Conservation (phyloP, 2,888 invertebrate genomes). For the Trachelus stipa region DNA sequence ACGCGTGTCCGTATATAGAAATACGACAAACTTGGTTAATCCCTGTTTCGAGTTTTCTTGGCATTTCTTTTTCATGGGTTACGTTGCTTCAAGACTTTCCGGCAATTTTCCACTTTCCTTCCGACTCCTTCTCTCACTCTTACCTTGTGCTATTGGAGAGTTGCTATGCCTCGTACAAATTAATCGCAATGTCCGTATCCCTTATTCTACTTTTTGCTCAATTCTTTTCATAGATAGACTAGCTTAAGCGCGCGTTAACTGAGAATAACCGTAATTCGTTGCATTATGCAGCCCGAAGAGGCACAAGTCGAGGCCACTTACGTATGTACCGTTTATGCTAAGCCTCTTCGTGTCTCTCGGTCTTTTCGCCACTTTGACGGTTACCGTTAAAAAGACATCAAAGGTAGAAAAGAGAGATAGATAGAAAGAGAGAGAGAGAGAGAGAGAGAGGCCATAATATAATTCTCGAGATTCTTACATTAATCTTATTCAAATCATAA, state of each 20-base stretch:
- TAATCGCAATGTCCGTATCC: neutral
- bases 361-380: slow-evolving; percentile 3
- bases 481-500: neutral
- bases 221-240: neutral
- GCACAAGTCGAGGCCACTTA: slow-evolving; percentile 2
- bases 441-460: neutral
- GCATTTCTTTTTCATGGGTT: neutral
- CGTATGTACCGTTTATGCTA: slow-evolving; percentile 14
- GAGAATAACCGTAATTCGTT: neutral
- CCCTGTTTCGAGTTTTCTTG: neutral
- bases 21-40: neutral
- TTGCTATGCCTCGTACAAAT: neutral
- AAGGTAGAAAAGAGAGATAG: neutral
- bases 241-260: neutral
- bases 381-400: slow-evolving; percentile 5
- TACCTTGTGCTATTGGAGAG: neutral
- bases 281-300: slow-evolving; percentile 5
- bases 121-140: neutral
- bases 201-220: neutral
- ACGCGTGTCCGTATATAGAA: neutral
- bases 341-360: neutral
- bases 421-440: no score
- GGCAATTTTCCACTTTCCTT: neutral
- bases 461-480: neutral
- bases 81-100: neutral